Percentiles rank a stretch among this genome's conserved stretches.
Evolutionary conservation across 2,797 vertebrate genomes (phyloP).

Genomic region (Argyrosomus regius): DNA sequence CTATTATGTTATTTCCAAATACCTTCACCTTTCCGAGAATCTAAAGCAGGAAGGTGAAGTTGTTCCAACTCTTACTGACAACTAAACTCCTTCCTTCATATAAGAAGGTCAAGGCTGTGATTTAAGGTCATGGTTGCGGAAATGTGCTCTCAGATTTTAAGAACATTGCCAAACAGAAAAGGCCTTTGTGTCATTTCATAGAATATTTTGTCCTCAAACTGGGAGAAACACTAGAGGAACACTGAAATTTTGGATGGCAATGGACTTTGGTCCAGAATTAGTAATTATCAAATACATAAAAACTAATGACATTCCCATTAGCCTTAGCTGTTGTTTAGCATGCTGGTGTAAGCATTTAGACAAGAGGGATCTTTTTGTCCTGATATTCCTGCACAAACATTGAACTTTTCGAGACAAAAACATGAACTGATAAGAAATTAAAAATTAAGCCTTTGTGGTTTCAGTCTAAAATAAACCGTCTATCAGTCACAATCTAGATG

Average conservation of each 20-base stretch:
- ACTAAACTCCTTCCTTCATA: not conserved
- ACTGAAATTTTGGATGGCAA: not conserved
- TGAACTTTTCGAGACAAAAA: not conserved
- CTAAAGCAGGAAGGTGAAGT: not conserved
- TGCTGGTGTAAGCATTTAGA: not conserved
- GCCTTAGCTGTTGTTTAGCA: not conserved
- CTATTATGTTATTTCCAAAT: constrained; percentile 9
- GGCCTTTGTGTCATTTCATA: not conserved
- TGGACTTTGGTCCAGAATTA: not conserved
- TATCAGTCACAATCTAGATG: constrained; percentile 12
- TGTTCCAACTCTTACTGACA: not conserved
- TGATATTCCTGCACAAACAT: not conserved
- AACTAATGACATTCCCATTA: not conserved
- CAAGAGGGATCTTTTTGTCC: not conserved
- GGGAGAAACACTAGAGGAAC: not conserved
- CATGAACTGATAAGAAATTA: too few species aligned
- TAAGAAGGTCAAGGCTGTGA: not conserved
- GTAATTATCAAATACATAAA: too few species aligned
- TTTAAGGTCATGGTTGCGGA: not conserved
- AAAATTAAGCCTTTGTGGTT: not conserved
- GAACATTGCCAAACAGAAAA: not conserved
- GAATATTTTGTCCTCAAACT: not conserved
- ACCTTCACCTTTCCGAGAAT: constrained; percentile 21
- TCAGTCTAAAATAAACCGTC: constrained; percentile 10
- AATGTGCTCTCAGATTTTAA: not conserved